Percentiles rank a stretch among this genome's conserved stretches.
Evolutionary conservation across 1,140 invertebrate species (phyloP).

Genomic region (Eueides isabella): DNA sequence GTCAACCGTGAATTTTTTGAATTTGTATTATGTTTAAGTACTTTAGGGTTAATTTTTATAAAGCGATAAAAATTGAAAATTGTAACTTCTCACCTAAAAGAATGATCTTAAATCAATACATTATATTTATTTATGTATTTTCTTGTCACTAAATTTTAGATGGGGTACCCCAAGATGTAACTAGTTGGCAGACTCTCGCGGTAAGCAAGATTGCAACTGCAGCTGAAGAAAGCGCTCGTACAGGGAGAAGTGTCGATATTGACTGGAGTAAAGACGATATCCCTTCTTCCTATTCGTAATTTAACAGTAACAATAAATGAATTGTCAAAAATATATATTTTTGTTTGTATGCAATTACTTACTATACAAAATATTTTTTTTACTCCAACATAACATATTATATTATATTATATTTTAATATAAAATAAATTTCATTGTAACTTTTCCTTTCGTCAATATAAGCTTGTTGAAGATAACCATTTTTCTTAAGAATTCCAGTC

Average conservation of each 20-base stretch:
- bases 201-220: slow-evolving; percentile 83
- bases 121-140: not conserved
- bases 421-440: not conserved
- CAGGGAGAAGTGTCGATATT: slow-evolving; percentile 41
- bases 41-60: not conserved
- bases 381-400: no score
- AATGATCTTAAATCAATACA: no score
- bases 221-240: slow-evolving; percentile 78
- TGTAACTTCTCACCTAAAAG: no score
- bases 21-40: not conserved
- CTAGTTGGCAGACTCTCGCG: slow-evolving; percentile 81
- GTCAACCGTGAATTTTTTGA: not conserved
- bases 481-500: slow-evolving; percentile 65
- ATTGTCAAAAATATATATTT: not conserved
- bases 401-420: no score
- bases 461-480: slow-evolving; percentile 38
- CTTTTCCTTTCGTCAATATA: slow-evolving; percentile 8
- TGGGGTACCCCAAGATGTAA: slow-evolving; percentile 69
- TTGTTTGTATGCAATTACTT: not conserved
- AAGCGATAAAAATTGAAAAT: not conserved
- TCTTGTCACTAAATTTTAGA: slow-evolving; percentile 46
- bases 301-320: not conserved
- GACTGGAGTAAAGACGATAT: slow-evolving; percentile 50
- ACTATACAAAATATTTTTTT: not conserved
- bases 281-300: slow-evolving; percentile 44